Conservation (phyloP, 35 echinoderm and acorn worm species). For the Strongylocentrotus purpuratus region DNA sequence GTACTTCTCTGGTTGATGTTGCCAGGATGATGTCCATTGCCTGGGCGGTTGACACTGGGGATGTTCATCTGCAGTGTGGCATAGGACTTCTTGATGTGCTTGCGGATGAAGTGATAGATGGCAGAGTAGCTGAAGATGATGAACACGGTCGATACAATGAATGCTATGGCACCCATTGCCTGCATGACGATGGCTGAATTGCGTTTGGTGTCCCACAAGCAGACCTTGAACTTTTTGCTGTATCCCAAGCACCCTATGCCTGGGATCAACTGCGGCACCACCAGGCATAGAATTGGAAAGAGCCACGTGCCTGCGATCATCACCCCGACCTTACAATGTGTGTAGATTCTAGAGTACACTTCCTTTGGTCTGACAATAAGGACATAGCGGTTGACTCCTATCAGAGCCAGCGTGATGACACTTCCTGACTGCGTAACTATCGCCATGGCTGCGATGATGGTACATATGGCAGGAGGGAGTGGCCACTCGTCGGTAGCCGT, state of each 20-base stretch:
- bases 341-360: slow-evolving; percentile 54
- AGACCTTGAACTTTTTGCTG: slow-evolving; percentile 58
- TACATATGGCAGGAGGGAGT: slow-evolving; percentile 57
- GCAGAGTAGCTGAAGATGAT: slow-evolving; percentile 45
- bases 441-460: slow-evolving; percentile 46
- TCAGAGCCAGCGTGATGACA: slow-evolving; percentile 62
- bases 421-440: slow-evolving; percentile 56
- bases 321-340: slow-evolving; percentile 43
- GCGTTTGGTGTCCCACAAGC: slow-evolving; percentile 59
- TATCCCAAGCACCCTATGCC: slow-evolving; percentile 57
- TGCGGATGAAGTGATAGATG: slow-evolving; percentile 40
- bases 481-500: slow-evolving; percentile 60
- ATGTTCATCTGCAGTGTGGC: neutral
- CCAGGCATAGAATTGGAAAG: slow-evolving; percentile 38
- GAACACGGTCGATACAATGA: neutral
- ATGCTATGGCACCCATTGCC: neutral
- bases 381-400: slow-evolving; percentile 61
- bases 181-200: neutral
- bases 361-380: slow-evolving; percentile 52
- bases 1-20: neutral
- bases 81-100: neutral
- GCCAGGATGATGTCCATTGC: neutral
- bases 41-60: neutral
- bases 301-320: slow-evolving; percentile 67
- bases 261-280: slow-evolving; percentile 16